Conservation (phyloP, 2,113 vertebrate species). For the Megaleporinus macrocephalus region DNA sequence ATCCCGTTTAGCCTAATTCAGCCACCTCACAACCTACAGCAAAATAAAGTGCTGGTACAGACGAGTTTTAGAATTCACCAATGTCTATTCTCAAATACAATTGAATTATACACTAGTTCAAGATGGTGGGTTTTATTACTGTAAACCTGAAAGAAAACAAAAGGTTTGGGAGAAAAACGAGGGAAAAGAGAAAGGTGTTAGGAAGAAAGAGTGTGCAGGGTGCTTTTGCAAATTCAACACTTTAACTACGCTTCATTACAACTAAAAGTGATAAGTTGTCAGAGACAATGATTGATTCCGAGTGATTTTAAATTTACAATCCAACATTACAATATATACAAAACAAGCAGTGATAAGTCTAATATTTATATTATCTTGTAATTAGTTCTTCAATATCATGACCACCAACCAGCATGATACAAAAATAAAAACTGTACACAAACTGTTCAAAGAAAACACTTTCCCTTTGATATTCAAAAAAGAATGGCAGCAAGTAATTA, state of each 20-base stretch:
- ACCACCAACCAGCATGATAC: conserved; percentile 82
- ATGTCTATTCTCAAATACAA: conserved; percentile 66
- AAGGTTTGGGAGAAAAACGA: neutral
- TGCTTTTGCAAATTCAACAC: conserved; percentile 43
- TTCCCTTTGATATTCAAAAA: conserved; percentile 78
- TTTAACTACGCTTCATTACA: conserved; percentile 57
- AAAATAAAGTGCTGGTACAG: conserved; percentile 83
- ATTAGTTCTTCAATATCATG: conserved; percentile 70
- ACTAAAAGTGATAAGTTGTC: conserved; percentile 70
- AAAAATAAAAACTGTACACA: conserved; percentile 92
- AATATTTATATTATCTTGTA: conserved; percentile 77
- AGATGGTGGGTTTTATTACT: conserved; percentile 47
- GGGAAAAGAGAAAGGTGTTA: neutral
- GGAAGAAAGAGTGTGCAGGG: conserved; percentile 23
- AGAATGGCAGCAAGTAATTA: conserved; percentile 84
- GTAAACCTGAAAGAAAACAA: conserved; percentile 53
- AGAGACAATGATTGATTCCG: conserved; percentile 68
- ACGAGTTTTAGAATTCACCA: conserved; percentile 70
- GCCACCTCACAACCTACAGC: conserved; percentile 67
- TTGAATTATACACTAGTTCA: conserved; percentile 73
- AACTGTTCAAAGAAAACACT: conserved; percentile 80
- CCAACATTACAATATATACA: conserved; percentile 90
- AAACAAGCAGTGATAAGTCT: conserved; percentile 71
- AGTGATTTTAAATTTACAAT: conserved; percentile 85
- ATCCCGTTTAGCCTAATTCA: conserved; percentile 54